Evolutionary conservation across 2,113 vertebrate species (phyloP).

Genomic region (Orthonyx spaldingii): DNA sequence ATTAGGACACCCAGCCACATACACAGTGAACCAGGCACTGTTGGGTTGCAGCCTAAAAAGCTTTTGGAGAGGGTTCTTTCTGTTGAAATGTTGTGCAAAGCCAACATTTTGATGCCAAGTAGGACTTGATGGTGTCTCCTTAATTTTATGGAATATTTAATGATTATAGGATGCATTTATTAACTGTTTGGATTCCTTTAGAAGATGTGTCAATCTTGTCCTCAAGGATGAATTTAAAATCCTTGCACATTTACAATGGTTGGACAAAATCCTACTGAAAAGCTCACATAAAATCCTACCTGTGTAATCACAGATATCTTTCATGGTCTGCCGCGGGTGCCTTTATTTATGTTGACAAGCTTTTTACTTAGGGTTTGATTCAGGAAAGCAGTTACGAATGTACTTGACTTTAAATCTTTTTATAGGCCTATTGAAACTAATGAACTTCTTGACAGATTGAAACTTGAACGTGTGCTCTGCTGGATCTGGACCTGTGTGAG

Average conservation of each 20-base stretch:
- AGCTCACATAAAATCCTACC: not conserved
- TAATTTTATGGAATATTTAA: not conserved
- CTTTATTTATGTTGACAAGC: conserved; percentile 40
- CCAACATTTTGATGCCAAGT: not conserved
- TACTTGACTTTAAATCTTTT: conserved; percentile 20
- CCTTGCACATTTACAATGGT: not conserved
- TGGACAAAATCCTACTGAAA: not conserved
- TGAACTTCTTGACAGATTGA: not conserved
- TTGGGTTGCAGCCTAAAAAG: not conserved
- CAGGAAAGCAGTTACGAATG: not conserved
- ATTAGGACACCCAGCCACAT: not conserved
- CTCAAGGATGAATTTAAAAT: not conserved
- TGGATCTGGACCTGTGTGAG: not conserved
- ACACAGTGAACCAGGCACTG: accelerated
- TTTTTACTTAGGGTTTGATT: conserved; percentile 11
- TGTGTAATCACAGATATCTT: not conserved
- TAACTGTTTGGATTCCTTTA: not conserved
- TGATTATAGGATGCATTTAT: not conserved
- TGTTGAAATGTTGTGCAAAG: not conserved
- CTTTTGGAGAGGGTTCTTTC: not conserved
- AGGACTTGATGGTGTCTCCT: not conserved
- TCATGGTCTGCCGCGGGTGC: not conserved
- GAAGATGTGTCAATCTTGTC: not conserved
- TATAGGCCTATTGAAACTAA: not conserved
- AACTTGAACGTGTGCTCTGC: not conserved